phyloP scores from a whole-genome alignment of 2,888 invertebrate species.

The Sturmia bella region DNA sequence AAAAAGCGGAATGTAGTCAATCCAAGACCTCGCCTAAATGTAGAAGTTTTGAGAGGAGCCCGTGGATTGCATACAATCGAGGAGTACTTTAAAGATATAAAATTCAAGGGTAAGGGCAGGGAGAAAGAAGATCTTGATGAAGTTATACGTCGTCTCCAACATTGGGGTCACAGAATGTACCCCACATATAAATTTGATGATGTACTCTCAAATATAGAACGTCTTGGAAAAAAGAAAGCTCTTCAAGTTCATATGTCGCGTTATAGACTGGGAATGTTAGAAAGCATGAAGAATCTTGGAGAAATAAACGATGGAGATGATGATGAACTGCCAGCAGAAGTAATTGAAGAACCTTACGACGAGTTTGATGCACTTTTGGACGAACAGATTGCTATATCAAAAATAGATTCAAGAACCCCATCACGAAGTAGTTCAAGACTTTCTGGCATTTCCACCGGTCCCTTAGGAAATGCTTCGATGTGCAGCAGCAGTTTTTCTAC shows the following conservation, averaged over 20 bases:
- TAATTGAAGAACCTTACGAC: conserved; percentile 83
- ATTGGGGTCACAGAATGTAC: conserved; percentile 96
- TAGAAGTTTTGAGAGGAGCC: conserved; percentile 87
- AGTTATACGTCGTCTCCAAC: conserved; percentile 91
- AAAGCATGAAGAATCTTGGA: conserved; percentile 79
- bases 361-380: conserved; percentile 86
- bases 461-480: conserved; percentile 51
- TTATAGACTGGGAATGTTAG: conserved; percentile 83
- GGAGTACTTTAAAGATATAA: conserved; percentile 90
- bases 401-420: conserved; percentile 78
- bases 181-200: conserved; percentile 95
- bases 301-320: conserved; percentile 82
- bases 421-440: conserved; percentile 69
- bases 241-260: conserved; percentile 88
- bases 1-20: conserved; percentile 85
- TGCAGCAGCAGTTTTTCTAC: conserved; percentile 74
- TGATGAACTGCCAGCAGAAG: conserved; percentile 76
- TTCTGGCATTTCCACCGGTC: conserved; percentile 33
- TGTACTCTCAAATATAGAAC: conserved; percentile 89
- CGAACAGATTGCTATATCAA: conserved; percentile 85
- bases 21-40: conserved; percentile 87
- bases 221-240: conserved; percentile 90
- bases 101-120: conserved; percentile 89
- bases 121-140: conserved; percentile 91
- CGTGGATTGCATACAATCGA: conserved; percentile 92